Evolutionary conservation across 2,888 invertebrate genomes (phyloP).

Genomic region (Oscheius myriophilus): DNA sequence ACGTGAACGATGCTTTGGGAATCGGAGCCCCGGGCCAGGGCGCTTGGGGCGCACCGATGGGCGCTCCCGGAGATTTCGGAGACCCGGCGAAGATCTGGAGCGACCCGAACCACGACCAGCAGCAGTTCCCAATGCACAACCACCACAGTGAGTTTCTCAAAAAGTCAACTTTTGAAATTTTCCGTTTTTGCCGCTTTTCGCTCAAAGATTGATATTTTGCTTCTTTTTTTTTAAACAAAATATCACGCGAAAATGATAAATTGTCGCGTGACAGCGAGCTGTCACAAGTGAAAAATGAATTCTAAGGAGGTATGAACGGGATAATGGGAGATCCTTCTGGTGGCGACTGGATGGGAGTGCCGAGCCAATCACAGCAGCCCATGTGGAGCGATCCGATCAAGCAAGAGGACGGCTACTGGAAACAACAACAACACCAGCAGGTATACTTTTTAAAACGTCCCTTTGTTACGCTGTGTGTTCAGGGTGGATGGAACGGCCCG

Average conservation of each 20-base stretch:
- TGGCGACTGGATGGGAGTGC: slow-evolving; percentile 39
- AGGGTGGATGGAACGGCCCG: slow-evolving; percentile 23
- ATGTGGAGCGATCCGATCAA: slow-evolving; percentile 55
- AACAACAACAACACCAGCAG: slow-evolving; percentile 42
- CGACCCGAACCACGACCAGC: slow-evolving; percentile 24
- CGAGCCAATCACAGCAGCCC: slow-evolving; percentile 35
- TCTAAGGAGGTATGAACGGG: slow-evolving; percentile 40
- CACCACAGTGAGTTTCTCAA: slow-evolving; percentile 26
- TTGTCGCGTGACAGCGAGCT: too few species aligned
- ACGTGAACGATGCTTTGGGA: slow-evolving; percentile 35
- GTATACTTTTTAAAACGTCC: not conserved
- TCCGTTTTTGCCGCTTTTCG: not conserved
- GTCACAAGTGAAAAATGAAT: too few species aligned
- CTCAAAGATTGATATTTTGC: too few species aligned
- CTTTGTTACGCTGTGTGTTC: not conserved
- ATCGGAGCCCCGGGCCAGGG: slow-evolving; percentile 18
- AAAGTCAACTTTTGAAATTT: not conserved
- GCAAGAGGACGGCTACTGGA: slow-evolving; percentile 50
- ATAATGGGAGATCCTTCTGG: slow-evolving; percentile 40
- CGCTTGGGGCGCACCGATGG: slow-evolving; percentile 32
- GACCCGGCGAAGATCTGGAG: slow-evolving; percentile 32
- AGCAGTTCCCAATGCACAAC: slow-evolving; percentile 33
- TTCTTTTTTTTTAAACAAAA: not conserved
- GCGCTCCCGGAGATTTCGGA: slow-evolving; percentile 21
- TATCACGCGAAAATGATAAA: too few species aligned